Evolutionary conservation across 2,113 vertebrate species (phyloP), one percentile per base, ranked within the genome.

Genomic region (Chamaea fasciata): DNA sequence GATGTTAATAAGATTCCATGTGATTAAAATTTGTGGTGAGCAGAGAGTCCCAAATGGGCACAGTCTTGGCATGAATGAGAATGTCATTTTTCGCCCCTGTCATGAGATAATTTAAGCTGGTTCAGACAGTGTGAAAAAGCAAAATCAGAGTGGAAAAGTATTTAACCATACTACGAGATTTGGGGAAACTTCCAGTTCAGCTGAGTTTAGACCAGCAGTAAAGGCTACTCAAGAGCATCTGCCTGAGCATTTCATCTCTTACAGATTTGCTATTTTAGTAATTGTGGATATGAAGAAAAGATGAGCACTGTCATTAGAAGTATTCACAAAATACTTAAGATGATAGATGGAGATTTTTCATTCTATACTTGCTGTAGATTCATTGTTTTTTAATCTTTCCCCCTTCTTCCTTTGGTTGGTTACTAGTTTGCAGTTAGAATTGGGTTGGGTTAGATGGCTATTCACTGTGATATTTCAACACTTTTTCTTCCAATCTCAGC

Each of bases 21-120:
- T 30, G 30, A 67, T 47, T n/a, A 80, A 89, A 73, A 75, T 16
- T 9, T 62, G 11, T 62, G 53, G 19, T 81, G 44, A 68, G 33
- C 0, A 0, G 11, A 65, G 31, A 30, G 22, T 70, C 22, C 27
- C 21, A 78, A 70, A 65, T 35, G 35, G 49, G 11, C 11, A 31
- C 41, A 63, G 52, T 62, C 37, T 62, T 62, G 41, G 9, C 46
- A 23, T 73, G 28, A 88, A 73, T 27, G 22, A 73, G 10, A 62
- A 49, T 24, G 7, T 24, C 74, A 35, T 41, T 84, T 69, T 86
- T 57, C 13, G 57, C 41, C 5, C 10, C 11, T 69, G 12, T 46
- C 28, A 24, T 42, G 27, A 47, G 13, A 20, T 87, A 44, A 74
- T 89, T 83, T 89, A 74, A 78, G 24, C 9, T 75, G 47, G 50